phyloP scores from a whole-genome alignment of 1,140 invertebrate genomes.

The Gyrodactylus bullatarudis region DNA sequence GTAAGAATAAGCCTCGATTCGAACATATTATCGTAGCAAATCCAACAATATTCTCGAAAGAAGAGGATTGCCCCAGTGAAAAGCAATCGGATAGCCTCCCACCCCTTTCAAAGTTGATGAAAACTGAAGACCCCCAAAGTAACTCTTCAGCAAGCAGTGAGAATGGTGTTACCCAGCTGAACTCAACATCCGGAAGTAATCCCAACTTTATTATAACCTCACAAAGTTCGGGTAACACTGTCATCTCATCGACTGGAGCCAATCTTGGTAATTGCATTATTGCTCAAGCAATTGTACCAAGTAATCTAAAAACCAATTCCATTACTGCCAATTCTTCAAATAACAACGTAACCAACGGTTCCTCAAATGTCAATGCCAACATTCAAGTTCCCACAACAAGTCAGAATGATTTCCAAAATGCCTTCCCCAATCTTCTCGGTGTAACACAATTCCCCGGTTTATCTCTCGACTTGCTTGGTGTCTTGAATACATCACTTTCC shows the following conservation, averaged over 20 bases:
- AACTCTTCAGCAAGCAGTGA: too few species aligned
- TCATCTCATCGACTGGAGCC: background rate
- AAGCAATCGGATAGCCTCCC: background rate
- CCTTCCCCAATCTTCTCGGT: background rate
- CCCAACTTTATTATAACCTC: too few species aligned
- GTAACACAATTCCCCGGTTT: background rate
- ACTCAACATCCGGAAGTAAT: background rate
- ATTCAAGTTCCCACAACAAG: background rate
- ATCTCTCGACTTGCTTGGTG: background rate
- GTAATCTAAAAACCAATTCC: background rate
- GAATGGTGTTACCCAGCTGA: background rate
- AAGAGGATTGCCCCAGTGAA: too few species aligned
- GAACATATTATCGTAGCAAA: background rate
- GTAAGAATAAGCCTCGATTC: background rate
- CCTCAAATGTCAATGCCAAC: background rate
- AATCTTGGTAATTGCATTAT: too few species aligned
- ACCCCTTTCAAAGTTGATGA: background rate
- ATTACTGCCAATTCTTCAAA: background rate
- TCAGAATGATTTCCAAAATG: background rate
- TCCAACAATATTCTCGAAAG: background rate
- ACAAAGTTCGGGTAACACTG: background rate
- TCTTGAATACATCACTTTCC: background rate
- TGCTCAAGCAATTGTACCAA: too few species aligned
- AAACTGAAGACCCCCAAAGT: background rate
- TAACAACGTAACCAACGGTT: background rate